A percentile compares a stretch with the other conserved stretches of the same genome.
These are phyloP conservation scores for Mirza zaza DNA, from an alignment of 2,113 vertebrate species.

Conservation along the genomic window DNA sequence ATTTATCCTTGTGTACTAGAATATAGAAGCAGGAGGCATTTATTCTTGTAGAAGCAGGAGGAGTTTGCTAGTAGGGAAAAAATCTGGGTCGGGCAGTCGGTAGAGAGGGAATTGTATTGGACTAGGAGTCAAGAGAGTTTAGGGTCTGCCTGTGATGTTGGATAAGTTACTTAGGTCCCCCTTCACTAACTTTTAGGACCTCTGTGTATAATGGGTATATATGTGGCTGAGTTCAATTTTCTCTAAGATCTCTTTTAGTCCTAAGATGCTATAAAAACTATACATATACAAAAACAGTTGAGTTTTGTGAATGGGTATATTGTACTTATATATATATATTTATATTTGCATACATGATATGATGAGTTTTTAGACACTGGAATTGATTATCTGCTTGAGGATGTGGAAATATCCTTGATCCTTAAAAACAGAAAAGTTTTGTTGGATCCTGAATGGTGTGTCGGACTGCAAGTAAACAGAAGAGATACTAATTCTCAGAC, in stretches of 20 bases:
- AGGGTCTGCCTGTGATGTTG: neutral
- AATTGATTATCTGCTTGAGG: neutral
- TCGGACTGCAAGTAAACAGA: neutral
- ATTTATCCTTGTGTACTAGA: neutral
- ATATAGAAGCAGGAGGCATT: neutral
- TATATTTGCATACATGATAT: neutral
- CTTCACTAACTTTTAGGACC: neutral
- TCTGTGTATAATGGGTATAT: neutral
- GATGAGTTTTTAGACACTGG: neutral
- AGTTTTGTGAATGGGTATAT: neutral
- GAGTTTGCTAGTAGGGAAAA: neutral
- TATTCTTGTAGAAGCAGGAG: neutral
- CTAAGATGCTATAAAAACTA: neutral
- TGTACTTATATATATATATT: neutral
- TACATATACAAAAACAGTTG: neutral
- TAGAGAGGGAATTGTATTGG: neutral
- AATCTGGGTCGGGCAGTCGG: neutral
- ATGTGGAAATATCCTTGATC: neutral
- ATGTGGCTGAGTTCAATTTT: neutral
- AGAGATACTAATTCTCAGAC: neutral
- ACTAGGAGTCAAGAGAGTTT: neutral
- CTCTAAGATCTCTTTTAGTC: conserved; percentile 6
- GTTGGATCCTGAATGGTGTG: neutral
- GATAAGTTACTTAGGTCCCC: neutral
- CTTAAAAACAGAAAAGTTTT: conserved; percentile 15